A percentile compares a stretch with the other conserved stretches of the same genome.
Conservation (phyloP, 2,888 invertebrate genomes). For the Yponomeuta sedellus region DNA sequence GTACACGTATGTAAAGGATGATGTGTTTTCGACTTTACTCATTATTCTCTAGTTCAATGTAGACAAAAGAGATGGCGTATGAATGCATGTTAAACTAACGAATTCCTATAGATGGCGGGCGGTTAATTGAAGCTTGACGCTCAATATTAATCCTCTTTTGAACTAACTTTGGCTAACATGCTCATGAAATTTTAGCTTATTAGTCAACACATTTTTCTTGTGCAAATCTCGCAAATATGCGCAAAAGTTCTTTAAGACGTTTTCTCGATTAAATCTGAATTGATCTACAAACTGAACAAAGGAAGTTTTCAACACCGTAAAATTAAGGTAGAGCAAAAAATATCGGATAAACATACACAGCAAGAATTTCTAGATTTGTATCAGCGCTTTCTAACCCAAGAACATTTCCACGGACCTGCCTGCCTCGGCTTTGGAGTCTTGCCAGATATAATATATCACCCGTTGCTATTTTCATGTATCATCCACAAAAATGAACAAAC, state of each 20-base stretch:
- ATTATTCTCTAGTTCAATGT: neutral
- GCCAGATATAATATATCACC: slow-evolving; percentile 63
- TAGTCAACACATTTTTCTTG: too few species aligned
- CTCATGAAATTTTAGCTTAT: too few species aligned
- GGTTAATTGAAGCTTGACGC: neutral
- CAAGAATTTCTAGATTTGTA: slow-evolving; percentile 6
- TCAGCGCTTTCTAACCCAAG: slow-evolving; percentile 4
- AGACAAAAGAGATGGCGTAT: neutral
- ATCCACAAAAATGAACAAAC: slow-evolving; percentile 44
- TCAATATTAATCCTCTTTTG: neutral
- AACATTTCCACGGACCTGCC: neutral
- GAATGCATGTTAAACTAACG: neutral
- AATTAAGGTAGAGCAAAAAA: neutral
- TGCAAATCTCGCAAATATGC: too few species aligned
- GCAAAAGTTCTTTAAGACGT: too few species aligned
- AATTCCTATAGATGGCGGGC: neutral
- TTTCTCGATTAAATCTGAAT: too few species aligned
- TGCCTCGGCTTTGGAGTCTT: slow-evolving; percentile 37
- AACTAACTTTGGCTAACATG: neutral
- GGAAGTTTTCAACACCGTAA: too few species aligned
- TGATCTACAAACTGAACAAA: too few species aligned
- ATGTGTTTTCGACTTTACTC: too few species aligned
- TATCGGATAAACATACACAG: neutral
- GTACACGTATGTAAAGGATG: too few species aligned
- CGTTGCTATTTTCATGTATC: slow-evolving; percentile 67